Base-by-base conservation (phyloP, 2,113 vertebrate species). In the Rhizomys pruinosus region DNA sequence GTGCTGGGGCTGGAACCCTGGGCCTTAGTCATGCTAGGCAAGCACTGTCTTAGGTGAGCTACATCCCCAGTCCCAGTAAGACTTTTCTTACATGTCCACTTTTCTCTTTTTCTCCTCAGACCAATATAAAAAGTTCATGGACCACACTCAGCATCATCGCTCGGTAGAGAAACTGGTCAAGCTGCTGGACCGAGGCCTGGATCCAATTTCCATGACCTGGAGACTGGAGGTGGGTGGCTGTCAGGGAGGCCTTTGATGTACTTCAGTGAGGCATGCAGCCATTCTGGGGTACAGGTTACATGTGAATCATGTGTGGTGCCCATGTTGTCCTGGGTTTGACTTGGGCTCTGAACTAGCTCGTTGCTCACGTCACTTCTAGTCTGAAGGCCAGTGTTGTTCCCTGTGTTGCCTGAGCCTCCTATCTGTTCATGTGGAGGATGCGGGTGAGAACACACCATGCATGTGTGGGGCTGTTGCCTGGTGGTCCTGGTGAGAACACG, bases 121-220 rank as follows among this genome's bases (percentile, higher is more conserved):
- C 98, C 93, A 99, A 99, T 95, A 97, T 99, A 99, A 98, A 96
- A 99, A 99, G 97, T 99, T 99, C 95, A 99, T 99, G 99, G 99
- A 99, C 92, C 98, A 99, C 13, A 95, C 99, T 63, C 99, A 99
- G 61, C n/a, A n/a, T n/a, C 99, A 99, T 5, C 98, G 98, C 34
- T 98, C 99, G 27, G 97, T 99, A 97, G 99, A 99, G 94, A 99
- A 99, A 96, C 96, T 99, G 59, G 95, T 96, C 8, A 99, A 99
- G 98, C 97, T 99, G 98, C 88, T 99, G 97, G 99, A 99, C 64
- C 98, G 99, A 93, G 99, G 99, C 86, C 97, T 99, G 87, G 99
- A 99, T 91, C 99, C 20, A 99, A 99, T 94, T 99, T 99, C 95
- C 99, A 99, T 0, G 99, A 99, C 95, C 93, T 98, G 6, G 99